Percentiles rank a stretch among this genome's conserved stretches.
Evolutionary conservation across 2,797 vertebrate species (phyloP).

Genomic region (Lindbergichthys nudifrons): DNA sequence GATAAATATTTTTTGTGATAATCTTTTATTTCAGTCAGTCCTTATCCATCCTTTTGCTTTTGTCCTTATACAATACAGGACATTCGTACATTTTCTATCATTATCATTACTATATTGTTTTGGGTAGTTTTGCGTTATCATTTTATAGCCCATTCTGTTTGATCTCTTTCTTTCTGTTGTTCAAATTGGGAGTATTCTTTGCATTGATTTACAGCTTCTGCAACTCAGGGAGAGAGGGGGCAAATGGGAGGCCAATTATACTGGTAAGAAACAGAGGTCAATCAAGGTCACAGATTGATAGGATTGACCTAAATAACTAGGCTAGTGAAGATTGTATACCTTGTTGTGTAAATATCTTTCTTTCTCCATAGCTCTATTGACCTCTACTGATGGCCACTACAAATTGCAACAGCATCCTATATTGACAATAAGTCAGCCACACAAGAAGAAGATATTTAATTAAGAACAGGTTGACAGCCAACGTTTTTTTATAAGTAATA

Average conservation of each 20-base stretch:
- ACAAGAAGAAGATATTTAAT: neutral
- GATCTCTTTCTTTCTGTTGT: neutral
- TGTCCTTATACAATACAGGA: no score
- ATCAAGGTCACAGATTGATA: neutral
- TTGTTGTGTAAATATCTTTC: slow-evolving; percentile 5
- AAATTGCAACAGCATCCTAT: slow-evolving; percentile 11
- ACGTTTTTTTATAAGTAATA: neutral
- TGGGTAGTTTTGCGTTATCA: neutral
- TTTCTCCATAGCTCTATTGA: neutral
- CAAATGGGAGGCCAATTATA: neutral
- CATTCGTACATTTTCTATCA: neutral
- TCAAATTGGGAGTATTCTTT: neutral
- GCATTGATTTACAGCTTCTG: neutral
- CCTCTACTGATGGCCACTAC: slow-evolving; percentile 24
- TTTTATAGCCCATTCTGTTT: neutral
- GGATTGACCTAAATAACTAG: neutral
- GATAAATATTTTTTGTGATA: neutral
- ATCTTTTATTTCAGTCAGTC: neutral
- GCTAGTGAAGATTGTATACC: neutral
- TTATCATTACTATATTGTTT: neutral
- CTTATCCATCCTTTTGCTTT: neutral
- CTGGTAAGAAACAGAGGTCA: slow-evolving; percentile 1
- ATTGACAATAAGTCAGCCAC: neutral
- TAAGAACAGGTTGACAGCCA: neutral
- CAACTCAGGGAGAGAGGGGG: neutral